Percentiles rank a stretch among this genome's conserved stretches.
These are phyloP conservation scores for Aethes cnicana DNA, from an alignment of 2,888 invertebrate species.

Conservation along the genomic window DNA sequence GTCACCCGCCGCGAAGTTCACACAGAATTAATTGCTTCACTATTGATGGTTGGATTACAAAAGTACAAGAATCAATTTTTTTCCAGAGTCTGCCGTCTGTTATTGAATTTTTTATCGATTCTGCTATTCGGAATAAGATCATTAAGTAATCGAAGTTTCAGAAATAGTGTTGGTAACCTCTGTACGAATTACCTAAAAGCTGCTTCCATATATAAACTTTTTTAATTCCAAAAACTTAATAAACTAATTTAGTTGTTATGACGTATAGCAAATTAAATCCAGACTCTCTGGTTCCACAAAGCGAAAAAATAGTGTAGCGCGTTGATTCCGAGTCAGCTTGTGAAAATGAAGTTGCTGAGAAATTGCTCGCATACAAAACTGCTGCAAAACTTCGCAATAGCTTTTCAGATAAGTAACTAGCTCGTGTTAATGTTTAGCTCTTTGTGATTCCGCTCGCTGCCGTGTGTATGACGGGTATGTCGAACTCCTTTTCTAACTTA, in stretches of 20 bases:
- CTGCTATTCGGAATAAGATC: too few species aligned
- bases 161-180: neutral
- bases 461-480: constrained; percentile 57
- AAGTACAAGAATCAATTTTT: too few species aligned
- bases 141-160: too few species aligned
- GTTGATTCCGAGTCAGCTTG: constrained; percentile 24
- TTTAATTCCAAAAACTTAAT: constrained; percentile 17
- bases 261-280: constrained; percentile 17
- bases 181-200: neutral
- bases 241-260: constrained; percentile 8
- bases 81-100: too few species aligned
- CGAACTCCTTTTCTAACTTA: constrained; percentile 75
- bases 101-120: too few species aligned
- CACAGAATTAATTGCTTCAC: too few species aligned
- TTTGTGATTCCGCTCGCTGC: constrained; percentile 65
- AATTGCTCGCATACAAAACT: constrained; percentile 58
- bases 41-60: too few species aligned
- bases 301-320: constrained; percentile 17
- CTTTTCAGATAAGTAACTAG: constrained; percentile 73
- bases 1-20: too few species aligned
- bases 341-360: constrained; percentile 55
- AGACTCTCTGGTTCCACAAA: constrained; percentile 15
- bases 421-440: constrained; percentile 73
- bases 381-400: constrained; percentile 67
- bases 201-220: neutral